phyloP scores from a whole-genome alignment of 2,797 vertebrate genomes.

The Sparidentex hasta region DNA sequence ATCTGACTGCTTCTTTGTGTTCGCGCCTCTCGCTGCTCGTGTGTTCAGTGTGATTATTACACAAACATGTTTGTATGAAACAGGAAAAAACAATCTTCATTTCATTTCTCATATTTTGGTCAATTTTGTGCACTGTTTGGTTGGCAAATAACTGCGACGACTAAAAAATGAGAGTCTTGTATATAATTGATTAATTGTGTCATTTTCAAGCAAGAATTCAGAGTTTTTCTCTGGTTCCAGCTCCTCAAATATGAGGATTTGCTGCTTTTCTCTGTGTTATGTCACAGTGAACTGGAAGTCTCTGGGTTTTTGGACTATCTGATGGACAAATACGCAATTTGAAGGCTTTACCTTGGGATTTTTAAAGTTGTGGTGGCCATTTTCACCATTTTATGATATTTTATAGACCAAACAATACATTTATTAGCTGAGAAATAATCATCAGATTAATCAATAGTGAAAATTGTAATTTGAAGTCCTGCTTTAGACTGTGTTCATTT shows the following conservation, averaged over 20 bases:
- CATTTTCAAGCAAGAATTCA: not conserved
- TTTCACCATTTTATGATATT: not conserved
- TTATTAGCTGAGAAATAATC: not conserved
- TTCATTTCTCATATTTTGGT: not conserved
- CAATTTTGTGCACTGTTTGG: not conserved
- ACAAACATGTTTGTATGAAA: conserved; percentile 21
- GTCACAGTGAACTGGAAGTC: not conserved
- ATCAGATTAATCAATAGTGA: not conserved
- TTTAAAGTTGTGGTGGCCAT: not conserved
- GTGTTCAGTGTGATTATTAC: conserved; percentile 29
- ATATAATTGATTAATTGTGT: not conserved
- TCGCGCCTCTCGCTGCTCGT: conserved; percentile 14
- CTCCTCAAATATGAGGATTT: not conserved
- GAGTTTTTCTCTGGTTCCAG: not conserved
- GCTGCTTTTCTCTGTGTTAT: not conserved
- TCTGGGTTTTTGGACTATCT: not conserved
- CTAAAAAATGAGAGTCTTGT: not conserved
- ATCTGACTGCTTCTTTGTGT: conserved; percentile 18
- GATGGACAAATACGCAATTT: not conserved
- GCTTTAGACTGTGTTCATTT: not conserved
- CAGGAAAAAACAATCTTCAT: not conserved
- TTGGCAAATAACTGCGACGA: not conserved
- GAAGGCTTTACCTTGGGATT: not conserved
- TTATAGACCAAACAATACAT: not conserved
- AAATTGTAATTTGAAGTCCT: not conserved